Evolutionary conservation across 2,797 vertebrate species (phyloP).

Genomic region (Cheirogaleus major): DNA sequence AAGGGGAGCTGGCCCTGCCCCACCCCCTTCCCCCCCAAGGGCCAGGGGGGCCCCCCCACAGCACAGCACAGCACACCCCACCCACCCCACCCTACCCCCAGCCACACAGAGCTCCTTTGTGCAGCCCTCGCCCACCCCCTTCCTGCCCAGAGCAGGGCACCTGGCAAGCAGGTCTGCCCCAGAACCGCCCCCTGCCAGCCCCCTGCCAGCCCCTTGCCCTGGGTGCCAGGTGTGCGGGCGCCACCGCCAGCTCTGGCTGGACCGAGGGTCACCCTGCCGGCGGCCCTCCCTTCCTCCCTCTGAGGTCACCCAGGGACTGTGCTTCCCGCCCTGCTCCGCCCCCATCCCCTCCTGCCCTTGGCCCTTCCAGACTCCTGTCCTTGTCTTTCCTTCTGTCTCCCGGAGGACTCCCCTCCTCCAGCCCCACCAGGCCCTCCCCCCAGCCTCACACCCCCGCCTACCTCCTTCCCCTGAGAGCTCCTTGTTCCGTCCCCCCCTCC

Average conservation of each 20-base stretch:
- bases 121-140: slow-evolving; percentile 73
- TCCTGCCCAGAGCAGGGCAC: slow-evolving; percentile 75
- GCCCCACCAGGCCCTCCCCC: slow-evolving; percentile 62
- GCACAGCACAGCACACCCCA: neutral
- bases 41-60: slow-evolving; percentile 30
- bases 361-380: slow-evolving; percentile 76
- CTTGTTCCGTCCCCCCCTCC: slow-evolving; percentile 23
- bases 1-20: slow-evolving; percentile 71
- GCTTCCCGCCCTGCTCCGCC: slow-evolving; percentile 72
- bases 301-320: slow-evolving; percentile 78
- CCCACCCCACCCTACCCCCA: slow-evolving; percentile 63
- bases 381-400: slow-evolving; percentile 74
- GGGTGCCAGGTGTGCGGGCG: slow-evolving; percentile 75
- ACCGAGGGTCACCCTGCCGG: slow-evolving; percentile 73
- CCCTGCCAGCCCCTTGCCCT: too few species aligned
- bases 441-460: slow-evolving; percentile 54
- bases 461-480: slow-evolving; percentile 58
- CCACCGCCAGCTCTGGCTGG: slow-evolving; percentile 63
- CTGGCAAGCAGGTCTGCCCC: slow-evolving; percentile 78
- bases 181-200: slow-evolving; percentile 70
- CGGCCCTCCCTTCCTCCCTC: slow-evolving; percentile 70
- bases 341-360: slow-evolving; percentile 76
- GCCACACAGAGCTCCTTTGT: slow-evolving; percentile 80
- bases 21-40: neutral
- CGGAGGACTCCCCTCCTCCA: slow-evolving; percentile 69